Base-by-base conservation (phyloP, 2,888 invertebrate species). In the Andrena fulva region DNA sequence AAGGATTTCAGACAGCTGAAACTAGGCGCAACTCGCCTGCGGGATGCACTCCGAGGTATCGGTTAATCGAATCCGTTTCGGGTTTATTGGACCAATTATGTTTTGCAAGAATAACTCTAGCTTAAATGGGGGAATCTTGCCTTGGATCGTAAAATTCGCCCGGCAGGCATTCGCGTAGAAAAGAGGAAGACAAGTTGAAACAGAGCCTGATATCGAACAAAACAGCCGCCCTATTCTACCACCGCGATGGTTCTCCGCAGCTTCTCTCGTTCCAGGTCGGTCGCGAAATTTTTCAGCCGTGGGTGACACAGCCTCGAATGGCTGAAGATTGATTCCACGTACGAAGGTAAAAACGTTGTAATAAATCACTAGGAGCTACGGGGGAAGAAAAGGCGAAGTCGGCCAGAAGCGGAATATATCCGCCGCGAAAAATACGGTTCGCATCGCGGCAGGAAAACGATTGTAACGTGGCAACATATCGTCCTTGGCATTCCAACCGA, bases 341-440 rank as follows among this genome's bases (percentile, higher is more conserved):
- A 29, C 16, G 27, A n/a, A 6, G 62, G 54, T 20, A 74, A 79
- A 64, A 86, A 70, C 48, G 52, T 66, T n/a, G 74, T 60, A 52
- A 82, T 87, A 86, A 79, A 82, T 86, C 76, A 79, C 27, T 5
- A n/a, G 27, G 29, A 20, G 16, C 62, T 35, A 48, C 27, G n/a
- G 60, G 7, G 64, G 54, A 67, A 64, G 74, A 82, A 84, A 84
- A 66, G 67, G 66, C n/a, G 70, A 81, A 67, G 20, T 50, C 33
- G 60, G 10, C 29, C 42, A 48, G 64, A 81, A 63, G 76, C 42
- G 42, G 71, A 82, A 66, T 76, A 52, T 71, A 68, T 69, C 42
- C 60, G 42, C 42, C 8, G 71, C 29, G 60, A 66, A 24, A 79
- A 82, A 79, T 73, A 74, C 42, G 48, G 48, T 78, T 72, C 56